Evolutionary conservation across 2,113 vertebrate species (phyloP).

Genomic region (Willisornis vidua): DNA sequence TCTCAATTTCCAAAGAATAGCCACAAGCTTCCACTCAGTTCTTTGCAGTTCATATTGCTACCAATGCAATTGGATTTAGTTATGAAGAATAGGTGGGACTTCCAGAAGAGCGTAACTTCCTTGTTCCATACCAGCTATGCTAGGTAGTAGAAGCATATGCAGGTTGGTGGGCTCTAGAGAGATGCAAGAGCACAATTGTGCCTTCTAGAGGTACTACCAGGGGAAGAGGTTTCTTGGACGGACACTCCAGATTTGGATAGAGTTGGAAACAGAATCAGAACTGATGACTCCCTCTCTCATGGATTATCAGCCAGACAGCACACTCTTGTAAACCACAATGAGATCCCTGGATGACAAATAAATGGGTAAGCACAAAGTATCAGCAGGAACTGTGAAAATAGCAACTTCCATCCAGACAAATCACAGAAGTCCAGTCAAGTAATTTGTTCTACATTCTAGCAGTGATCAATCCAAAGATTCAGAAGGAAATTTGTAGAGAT

Average conservation of each 20-base stretch:
- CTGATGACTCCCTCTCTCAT: not conserved
- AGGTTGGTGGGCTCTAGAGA: rapidly evolving
- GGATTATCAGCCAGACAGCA: not conserved
- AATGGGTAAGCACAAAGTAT: not conserved
- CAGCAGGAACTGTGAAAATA: not conserved
- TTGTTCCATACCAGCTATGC: not conserved
- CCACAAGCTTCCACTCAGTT: not conserved
- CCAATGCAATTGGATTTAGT: not conserved
- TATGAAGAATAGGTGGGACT: not conserved
- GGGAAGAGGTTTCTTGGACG: not conserved
- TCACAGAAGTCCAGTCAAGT: not conserved
- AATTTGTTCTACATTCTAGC: not conserved
- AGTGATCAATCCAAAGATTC: not conserved
- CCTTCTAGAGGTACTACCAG: not conserved
- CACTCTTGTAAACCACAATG: not conserved
- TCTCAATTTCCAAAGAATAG: not conserved
- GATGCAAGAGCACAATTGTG: not conserved
- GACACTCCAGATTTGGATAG: not conserved
- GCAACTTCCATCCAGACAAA: not conserved
- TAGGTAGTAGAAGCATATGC: not conserved
- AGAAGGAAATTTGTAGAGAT: not conserved
- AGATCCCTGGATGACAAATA: constrained; percentile 13
- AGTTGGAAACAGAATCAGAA: not conserved
- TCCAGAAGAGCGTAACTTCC: not conserved
- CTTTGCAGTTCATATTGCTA: not conserved